phyloP scores from a whole-genome alignment of 2,888 invertebrate species.

The Lapara coniferarum region DNA sequence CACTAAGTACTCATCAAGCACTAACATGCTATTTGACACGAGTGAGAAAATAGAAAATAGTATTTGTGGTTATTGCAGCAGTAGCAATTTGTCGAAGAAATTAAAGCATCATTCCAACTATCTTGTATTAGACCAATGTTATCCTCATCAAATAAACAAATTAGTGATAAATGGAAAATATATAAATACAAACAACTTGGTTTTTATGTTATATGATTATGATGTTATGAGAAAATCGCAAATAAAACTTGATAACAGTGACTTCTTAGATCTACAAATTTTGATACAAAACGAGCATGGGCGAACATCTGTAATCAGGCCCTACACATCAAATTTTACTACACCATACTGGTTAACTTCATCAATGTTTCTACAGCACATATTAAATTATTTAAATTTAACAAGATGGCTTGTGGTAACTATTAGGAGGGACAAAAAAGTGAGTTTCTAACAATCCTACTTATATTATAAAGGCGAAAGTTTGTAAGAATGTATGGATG shows the following conservation, averaged over 20 bases:
- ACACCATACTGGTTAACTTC: conserved; percentile 60
- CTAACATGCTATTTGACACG: conserved; percentile 37
- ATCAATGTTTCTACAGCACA: conserved; percentile 71
- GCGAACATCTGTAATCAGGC: conserved; percentile 25
- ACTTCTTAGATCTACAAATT: conserved; percentile 57
- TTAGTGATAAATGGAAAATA: conserved; percentile 52
- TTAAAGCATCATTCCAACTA: conserved; percentile 41
- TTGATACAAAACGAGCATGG: conserved; percentile 53
- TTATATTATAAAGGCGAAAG: too few species aligned
- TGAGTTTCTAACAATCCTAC: conserved; percentile 45
- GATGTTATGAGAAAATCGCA: conserved; percentile 64
- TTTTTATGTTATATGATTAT: conserved; percentile 68
- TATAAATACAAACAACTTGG: conserved; percentile 47
- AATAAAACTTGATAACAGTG: conserved; percentile 53
- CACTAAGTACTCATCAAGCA: conserved; percentile 49
- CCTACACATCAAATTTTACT: conserved; percentile 37
- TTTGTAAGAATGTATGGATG: too few species aligned
- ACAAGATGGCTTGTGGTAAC: conserved; percentile 59
- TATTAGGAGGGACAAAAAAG: conserved; percentile 59
- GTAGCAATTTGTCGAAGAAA: conserved; percentile 33
- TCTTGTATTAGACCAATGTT: conserved; percentile 45
- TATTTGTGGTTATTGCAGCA: conserved; percentile 56
- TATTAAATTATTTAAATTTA: conserved; percentile 62
- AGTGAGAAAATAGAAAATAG: conserved; percentile 36
- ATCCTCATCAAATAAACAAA: conserved; percentile 44